A percentile compares a stretch with the other conserved stretches of the same genome.
Evolutionary conservation across 2,888 invertebrate species (phyloP).

Genomic region (Drosophila quinaria): DNA sequence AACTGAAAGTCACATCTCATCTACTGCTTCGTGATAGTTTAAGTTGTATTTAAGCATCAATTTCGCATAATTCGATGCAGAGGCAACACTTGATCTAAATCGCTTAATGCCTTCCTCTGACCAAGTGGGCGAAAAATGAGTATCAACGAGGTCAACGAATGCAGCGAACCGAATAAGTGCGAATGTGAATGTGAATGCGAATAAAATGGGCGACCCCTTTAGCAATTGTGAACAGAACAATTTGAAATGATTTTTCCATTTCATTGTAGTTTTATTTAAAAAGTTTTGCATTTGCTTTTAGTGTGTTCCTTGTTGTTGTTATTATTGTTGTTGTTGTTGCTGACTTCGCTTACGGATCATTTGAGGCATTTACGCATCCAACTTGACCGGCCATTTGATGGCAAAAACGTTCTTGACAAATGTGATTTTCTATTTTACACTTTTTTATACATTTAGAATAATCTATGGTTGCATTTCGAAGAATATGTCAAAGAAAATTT

Average conservation of each 20-base stretch:
- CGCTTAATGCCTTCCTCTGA: slow-evolving; percentile 1
- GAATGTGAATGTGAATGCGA: slow-evolving; percentile 17
- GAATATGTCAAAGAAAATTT: neutral
- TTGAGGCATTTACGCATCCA: slow-evolving; percentile 52
- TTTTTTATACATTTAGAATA: neutral
- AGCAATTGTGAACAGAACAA: slow-evolving; percentile 43
- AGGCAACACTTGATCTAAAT: slow-evolving; percentile 15
- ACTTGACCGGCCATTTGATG: slow-evolving; percentile 18
- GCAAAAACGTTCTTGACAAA: slow-evolving; percentile 9
- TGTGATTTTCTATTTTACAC: neutral
- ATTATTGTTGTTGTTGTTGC: neutral
- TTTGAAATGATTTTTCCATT: slow-evolving; percentile 65
- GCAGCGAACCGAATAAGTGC: slow-evolving; percentile 27
- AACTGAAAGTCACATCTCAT: neutral
- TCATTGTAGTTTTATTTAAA: slow-evolving; percentile 58
- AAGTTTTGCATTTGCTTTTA: slow-evolving; percentile 50
- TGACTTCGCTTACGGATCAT: slow-evolving; percentile 56
- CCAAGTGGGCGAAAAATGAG: slow-evolving; percentile 6
- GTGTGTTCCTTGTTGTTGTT: neutral
- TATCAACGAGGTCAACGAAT: slow-evolving; percentile 22
- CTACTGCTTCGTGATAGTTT: neutral
- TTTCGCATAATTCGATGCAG: neutral
- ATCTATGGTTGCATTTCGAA: neutral
- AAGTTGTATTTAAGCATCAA: neutral
- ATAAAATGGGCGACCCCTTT: slow-evolving; percentile 29